Evolutionary conservation across 64 coral and sea anemone genomes (phyloP), one percentile per base, ranked within the genome.

Genomic region (Montipora capricornis): DNA sequence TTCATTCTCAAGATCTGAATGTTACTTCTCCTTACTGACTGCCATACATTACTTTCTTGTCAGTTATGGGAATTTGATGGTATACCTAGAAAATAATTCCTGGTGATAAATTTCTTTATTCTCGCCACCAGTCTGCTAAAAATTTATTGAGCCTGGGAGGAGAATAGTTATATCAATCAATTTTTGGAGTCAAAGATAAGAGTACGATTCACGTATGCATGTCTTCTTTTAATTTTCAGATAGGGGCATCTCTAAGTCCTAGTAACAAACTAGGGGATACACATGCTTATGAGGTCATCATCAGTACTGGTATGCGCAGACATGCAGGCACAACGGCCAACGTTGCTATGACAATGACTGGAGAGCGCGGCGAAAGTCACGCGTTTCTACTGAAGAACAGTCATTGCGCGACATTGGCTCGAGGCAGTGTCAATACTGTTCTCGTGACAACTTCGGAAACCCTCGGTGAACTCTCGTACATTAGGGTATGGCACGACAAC

Each of bases 401-500:
- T 14, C 84, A 88, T 5, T 57, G 76, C 6, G 70, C 29, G 55
- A 84, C 95, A 0, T 71, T 99, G 0, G 81, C 91, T 20, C 92
- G 87, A 5, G 92, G 89, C 0, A 78, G 87, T 20, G 50, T 89
- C 59, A 87, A 94, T 44, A 92, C 98, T 2, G 96, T 99, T 80
- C 76, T 99, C 60, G 29, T 99, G 19, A 93, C 87, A 68, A 99
- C 95, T 60, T 70, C 76, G 47, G 89, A 94, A 87, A 80, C 89
- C 44, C 88, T 99, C 9, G 98, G 95, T 10, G 75, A 93, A 24
- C 80, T 99, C 12, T 58, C 83, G 37, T 89, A 96, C 49, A 84
- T 99, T 58, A 70, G 95, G 83, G 77, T 99, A 52, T 99, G 98
- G 98, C 98, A 99, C 75, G 98, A 99, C 62, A 99, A 99, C 55